Evolutionary conservation across 1,140 invertebrate species (phyloP).

Genomic region (Pachypeltis micranthus): DNA sequence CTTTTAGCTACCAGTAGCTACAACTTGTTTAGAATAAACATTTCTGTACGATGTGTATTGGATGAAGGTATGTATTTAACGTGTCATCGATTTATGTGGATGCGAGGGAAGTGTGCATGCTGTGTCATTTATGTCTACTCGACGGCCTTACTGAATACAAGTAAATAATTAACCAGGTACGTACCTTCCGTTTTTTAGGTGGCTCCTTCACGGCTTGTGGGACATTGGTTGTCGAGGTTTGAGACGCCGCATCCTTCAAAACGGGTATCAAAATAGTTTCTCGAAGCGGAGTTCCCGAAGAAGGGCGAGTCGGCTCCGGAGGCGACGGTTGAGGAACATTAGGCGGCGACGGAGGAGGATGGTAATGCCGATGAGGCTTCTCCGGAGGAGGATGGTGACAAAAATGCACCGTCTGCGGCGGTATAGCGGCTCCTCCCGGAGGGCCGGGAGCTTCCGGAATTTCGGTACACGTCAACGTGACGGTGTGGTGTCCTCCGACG

Average conservation of each 20-base stretch:
- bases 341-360: slow-evolving; percentile 15
- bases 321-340: slow-evolving; percentile 22
- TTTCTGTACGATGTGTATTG: too few species aligned
- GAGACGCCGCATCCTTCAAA: slow-evolving; percentile 40
- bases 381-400: background rate
- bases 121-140: too few species aligned
- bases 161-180: too few species aligned
- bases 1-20: too few species aligned
- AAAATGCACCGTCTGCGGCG: background rate
- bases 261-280: slow-evolving; percentile 19
- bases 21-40: too few species aligned
- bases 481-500: slow-evolving; percentile 26
- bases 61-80: too few species aligned
- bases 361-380: background rate
- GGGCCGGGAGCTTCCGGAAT: background rate
- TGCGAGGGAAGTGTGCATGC: too few species aligned
- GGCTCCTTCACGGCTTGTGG: slow-evolving; percentile 26
- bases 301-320: slow-evolving; percentile 33
- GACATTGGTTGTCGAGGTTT: slow-evolving; percentile 40
- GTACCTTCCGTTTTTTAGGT: slow-evolving; percentile 16
- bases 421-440: too few species aligned
- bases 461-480: slow-evolving; percentile 23
- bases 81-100: too few species aligned
- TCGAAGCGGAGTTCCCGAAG: slow-evolving; percentile 33
- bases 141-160: too few species aligned